Conservation (phyloP, 2,797 vertebrate species). For the Chaetophractus vellerosus region DNA sequence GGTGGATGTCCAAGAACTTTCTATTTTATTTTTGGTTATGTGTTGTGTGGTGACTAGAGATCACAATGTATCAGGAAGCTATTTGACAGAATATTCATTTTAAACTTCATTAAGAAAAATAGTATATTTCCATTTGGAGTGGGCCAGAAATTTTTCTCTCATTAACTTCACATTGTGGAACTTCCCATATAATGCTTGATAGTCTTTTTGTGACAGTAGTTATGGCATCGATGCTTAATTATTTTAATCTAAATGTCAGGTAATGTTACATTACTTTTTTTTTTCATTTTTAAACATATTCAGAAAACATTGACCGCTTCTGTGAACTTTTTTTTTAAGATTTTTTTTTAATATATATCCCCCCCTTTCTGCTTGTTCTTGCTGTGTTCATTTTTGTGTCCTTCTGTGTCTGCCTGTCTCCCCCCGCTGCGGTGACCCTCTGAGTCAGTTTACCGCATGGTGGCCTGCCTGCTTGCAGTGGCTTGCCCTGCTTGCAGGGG, state of each 20-base stretch:
- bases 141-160: neutral
- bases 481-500: too few relatives aligned
- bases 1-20: too few relatives aligned
- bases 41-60: neutral
- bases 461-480: too few relatives aligned
- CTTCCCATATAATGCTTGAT: neutral
- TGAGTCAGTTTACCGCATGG: too few relatives aligned
- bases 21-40: neutral
- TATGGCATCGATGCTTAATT: neutral
- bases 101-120: neutral
- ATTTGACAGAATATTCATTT: neutral
- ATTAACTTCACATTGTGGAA: neutral
- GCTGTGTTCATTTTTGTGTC: too few relatives aligned
- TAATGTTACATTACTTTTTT: neutral
- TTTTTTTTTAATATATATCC: too few relatives aligned
- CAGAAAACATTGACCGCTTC: neutral
- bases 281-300: neutral
- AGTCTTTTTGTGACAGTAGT: neutral
- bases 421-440: too few relatives aligned
- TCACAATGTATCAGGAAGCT: neutral
- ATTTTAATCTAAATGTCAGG: neutral
- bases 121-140: too few relatives aligned
- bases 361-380: too few relatives aligned
- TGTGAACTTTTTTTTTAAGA: neutral
- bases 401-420: too few relatives aligned